phyloP scores from a whole-genome alignment of 2,797 vertebrate species.

The Austrolebias charrua region DNA sequence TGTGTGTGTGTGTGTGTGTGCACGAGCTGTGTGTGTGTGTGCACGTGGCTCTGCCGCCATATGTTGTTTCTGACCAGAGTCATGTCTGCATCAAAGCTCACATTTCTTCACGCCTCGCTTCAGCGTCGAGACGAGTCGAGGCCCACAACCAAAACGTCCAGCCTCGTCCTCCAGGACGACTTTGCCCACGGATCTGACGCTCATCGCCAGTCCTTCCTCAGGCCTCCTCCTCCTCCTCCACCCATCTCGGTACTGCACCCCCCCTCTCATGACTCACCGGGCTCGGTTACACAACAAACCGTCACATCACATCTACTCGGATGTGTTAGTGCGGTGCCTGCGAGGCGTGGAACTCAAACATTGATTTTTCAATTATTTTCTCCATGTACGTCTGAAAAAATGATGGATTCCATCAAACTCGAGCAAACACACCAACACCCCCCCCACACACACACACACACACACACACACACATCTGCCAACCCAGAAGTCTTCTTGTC shows the following conservation, averaged over 20 bases:
- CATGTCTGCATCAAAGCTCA: constrained; percentile 39
- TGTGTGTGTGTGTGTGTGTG: constrained; percentile 1
- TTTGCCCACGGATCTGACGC: constrained; percentile 56
- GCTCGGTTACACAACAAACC: constrained; percentile 70
- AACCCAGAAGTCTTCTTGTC: constrained; percentile 39
- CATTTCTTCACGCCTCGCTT: constrained; percentile 49
- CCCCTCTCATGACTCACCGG: constrained; percentile 71
- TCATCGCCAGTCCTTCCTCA: constrained; percentile 49
- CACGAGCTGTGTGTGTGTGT: too few relatives aligned
- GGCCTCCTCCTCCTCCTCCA: constrained; percentile 46
- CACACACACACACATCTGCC: constrained; percentile 3
- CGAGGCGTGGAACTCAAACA: constrained; percentile 37
- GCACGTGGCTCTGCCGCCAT: constrained; percentile 28
- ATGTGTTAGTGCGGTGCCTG: constrained; percentile 31
- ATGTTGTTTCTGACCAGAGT: constrained; percentile 35
- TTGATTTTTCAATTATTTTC: constrained; percentile 54
- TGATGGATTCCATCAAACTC: constrained; percentile 18
- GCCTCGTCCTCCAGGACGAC: constrained; percentile 56
- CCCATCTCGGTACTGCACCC: constrained; percentile 60
- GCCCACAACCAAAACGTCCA: constrained; percentile 56
- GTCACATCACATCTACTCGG: constrained; percentile 57
- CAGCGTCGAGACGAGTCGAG: constrained; percentile 49
- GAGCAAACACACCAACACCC: too few relatives aligned
- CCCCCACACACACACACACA: too few relatives aligned
- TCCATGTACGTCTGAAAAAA: constrained; percentile 39